Percentiles rank a stretch among this genome's conserved stretches.
phyloP scores from a whole-genome alignment of 1,140 invertebrate genomes.

The Stenopsyche tienmushanensis region DNA sequence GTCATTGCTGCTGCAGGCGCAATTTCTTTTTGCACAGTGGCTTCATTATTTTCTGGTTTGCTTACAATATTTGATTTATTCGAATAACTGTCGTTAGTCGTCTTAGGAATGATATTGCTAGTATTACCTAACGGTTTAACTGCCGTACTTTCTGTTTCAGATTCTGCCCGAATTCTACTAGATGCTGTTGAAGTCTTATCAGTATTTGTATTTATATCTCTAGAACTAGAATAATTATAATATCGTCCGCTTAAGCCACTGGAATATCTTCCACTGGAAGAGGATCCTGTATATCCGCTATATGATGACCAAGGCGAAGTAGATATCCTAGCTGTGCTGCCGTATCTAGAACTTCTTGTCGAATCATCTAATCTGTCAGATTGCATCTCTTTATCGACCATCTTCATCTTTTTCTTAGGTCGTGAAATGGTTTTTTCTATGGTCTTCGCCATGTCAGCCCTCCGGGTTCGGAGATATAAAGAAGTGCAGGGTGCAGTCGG shows the following conservation, averaged over 20 bases:
- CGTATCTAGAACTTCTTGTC: conserved; percentile 62
- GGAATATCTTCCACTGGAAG: conserved; percentile 53
- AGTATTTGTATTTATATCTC: conserved; percentile 44
- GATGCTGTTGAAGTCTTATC: conserved; percentile 32
- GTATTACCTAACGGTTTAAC: not conserved
- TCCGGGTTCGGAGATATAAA: conserved; percentile 62
- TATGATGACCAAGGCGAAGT: conserved; percentile 66
- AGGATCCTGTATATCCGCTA: conserved; percentile 53
- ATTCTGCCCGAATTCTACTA: conserved; percentile 39
- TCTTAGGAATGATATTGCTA: not conserved
- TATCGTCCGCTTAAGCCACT: conserved; percentile 39
- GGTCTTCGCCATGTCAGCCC: conserved; percentile 69
- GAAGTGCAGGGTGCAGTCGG: conserved; percentile 70
- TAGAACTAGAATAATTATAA: conserved; percentile 43
- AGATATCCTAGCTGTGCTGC: conserved; percentile 56
- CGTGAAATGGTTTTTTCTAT: conserved; percentile 66
- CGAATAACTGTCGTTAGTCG: too few species aligned
- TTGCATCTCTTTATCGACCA: conserved; percentile 66
- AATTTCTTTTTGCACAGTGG: too few species aligned
- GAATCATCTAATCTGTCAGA: conserved; percentile 66
- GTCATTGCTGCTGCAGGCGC: too few species aligned
- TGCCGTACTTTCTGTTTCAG: not conserved
- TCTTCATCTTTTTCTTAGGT: conserved; percentile 57
- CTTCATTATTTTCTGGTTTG: not conserved
- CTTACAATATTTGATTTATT: too few species aligned